Evolutionary conservation across 2,797 vertebrate species (phyloP), one percentile per base, ranked within the genome.

Genomic region (Cheirogaleus major): DNA sequence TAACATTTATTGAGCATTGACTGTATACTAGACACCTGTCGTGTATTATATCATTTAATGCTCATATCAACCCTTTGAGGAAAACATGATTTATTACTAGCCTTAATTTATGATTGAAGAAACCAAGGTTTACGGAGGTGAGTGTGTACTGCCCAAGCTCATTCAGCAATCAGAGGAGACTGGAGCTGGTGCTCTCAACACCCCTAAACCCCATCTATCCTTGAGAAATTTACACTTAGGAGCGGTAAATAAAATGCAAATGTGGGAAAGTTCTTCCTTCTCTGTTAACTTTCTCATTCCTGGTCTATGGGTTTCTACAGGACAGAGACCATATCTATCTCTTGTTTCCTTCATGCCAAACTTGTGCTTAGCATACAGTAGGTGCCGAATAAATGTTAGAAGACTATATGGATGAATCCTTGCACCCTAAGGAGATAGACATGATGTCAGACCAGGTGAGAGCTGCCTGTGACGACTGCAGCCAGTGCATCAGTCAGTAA

Each of bases 341-440:
- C 35, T 97, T 55, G 10, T 79, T 79, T 84, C 75, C 15, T 72
- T 73, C 6, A 0, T 23, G 12, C 25, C 32, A 41, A 52, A 10
- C 50, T 13, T 89, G 32, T 52, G n/a, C 70, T 67, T 23, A 23
- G 27, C 73, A 88, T 96, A 45, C 13, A 50, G 23, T 23, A 38
- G 45, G 61, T 96, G 91, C 96, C 94, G 83, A 30, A 83, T 96
- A 97, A 92, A 96, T 96, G 93, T 55, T 30, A 41, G 8, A 78
- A 75, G 61, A 48, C 35, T 32, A 2, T 6, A 5, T 41, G 32
- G 59, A 41, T n/a, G 35, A 27, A n/a, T 83, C 12, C 52, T 41
- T 89, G 52, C 3, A 20, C 61, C 35, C n/a, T 38, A n/a, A 69
- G 2, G 35, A 38, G 30, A 86, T 45, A 93, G 27, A 52, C 41